A percentile compares a stretch with the other conserved stretches of the same genome.
Conservation (phyloP, 2,888 invertebrate genomes). For the Dasypogon diadema region DNA sequence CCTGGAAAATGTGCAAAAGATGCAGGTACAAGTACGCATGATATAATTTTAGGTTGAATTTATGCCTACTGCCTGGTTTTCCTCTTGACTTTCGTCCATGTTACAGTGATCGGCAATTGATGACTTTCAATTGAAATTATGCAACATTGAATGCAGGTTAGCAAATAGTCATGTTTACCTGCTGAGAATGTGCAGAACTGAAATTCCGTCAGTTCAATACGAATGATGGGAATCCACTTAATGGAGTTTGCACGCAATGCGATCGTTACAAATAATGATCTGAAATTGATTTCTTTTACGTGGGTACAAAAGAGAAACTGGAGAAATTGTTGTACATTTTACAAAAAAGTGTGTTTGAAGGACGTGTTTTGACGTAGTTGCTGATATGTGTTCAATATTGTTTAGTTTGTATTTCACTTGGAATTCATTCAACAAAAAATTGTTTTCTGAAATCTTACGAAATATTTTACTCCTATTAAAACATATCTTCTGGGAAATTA, state of each 20-base stretch:
- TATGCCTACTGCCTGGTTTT: not conserved
- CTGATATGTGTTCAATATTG: too few relatives aligned
- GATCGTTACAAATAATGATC: conserved; percentile 10
- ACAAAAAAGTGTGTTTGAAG: too few relatives aligned
- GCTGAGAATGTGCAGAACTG: conserved; percentile 26
- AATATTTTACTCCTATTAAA: too few relatives aligned
- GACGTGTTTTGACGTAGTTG: too few relatives aligned
- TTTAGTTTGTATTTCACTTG: too few relatives aligned
- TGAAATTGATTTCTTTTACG: too few relatives aligned
- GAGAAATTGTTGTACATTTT: too few relatives aligned
- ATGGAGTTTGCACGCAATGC: conserved; percentile 33
- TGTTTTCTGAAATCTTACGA: too few relatives aligned
- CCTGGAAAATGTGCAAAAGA: conserved; percentile 1
- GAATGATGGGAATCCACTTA: conserved; percentile 38
- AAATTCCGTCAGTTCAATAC: conserved; percentile 24
- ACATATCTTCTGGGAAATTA: too few relatives aligned
- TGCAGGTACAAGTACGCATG: conserved; percentile 2
- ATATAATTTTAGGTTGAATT: not conserved
- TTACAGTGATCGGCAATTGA: not conserved
- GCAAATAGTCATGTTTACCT: not conserved
- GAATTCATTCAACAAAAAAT: too few relatives aligned
- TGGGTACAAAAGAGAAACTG: too few relatives aligned
- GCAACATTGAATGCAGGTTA: conserved; percentile 6
- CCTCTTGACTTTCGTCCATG: not conserved
- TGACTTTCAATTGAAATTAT: conserved; percentile 1